Conservation (phyloP, 2,888 invertebrate genomes). For the Ganaspis brasiliensis region DNA sequence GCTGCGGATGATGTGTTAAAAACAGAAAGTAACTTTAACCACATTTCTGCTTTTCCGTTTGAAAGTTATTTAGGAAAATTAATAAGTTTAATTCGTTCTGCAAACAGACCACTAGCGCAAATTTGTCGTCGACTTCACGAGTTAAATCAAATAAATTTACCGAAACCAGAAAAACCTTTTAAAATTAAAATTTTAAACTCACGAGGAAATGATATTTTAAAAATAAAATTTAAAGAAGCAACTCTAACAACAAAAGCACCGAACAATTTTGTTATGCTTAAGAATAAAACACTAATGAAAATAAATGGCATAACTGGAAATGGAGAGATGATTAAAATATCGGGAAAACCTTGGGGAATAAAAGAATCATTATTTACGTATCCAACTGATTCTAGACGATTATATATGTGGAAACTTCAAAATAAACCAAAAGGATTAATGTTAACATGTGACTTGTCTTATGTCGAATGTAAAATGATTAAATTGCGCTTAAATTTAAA, state of each 20-base stretch:
- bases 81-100: conserved; percentile 50
- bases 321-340: not conserved
- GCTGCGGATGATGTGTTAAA: conserved; percentile 53
- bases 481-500: not conserved
- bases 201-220: not conserved
- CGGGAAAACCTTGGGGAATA: not conserved
- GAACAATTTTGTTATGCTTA: not conserved
- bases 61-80: conserved; percentile 50
- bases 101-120: conserved; percentile 57
- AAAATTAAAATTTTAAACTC: not conserved
- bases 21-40: conserved; percentile 38
- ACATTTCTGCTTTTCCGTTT: conserved; percentile 52
- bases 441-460: not conserved
- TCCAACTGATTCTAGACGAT: not conserved
- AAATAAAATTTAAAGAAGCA: not conserved
- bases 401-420: not conserved
- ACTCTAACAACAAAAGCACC: not conserved
- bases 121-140: conserved; percentile 56
- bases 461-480: not conserved
- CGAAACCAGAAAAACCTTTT: not conserved
- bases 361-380: not conserved
- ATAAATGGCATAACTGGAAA: not conserved
- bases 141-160: not conserved
- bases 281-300: not conserved
- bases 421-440: not conserved